Conservation (phyloP, 1,140 invertebrate genomes). For the Lasioglossum albipes region DNA sequence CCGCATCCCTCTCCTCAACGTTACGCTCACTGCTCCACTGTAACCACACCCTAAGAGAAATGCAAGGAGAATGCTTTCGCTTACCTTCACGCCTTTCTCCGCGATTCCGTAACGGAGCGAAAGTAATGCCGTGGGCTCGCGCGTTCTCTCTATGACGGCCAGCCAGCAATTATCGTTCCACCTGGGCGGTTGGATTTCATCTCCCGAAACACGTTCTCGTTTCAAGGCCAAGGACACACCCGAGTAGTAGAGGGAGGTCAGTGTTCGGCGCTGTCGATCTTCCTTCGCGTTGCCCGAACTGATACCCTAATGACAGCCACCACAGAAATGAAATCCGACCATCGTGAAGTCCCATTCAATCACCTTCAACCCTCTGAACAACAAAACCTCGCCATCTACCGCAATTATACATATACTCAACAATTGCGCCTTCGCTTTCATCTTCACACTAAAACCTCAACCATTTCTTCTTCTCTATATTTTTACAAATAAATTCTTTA, state of each 20-base stretch:
- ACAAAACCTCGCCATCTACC: no score
- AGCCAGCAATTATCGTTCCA: slow-evolving; percentile 45
- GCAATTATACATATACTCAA: no score
- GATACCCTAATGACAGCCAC: slow-evolving; percentile 13
- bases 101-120: slow-evolving; percentile 46
- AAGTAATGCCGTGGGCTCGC: slow-evolving; percentile 30
- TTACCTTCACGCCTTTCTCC: not conserved
- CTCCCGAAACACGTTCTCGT: slow-evolving; percentile 50
- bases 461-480: no score
- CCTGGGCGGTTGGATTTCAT: slow-evolving; percentile 47
- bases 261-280: slow-evolving; percentile 36
- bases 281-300: slow-evolving; percentile 1
- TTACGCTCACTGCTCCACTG: no score
- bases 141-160: slow-evolving; percentile 38
- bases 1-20: no score
- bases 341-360: no score
- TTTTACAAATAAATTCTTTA: no score
- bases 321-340: not conserved
- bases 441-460: no score
- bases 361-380: no score
- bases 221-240: slow-evolving; percentile 49
- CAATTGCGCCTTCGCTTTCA: no score
- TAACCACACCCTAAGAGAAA: no score
- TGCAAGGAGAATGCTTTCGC: no score
- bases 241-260: slow-evolving; percentile 46